Base-by-base conservation (phyloP, 2,797 vertebrate genomes). In the Parauchenoglanis punctatus region DNA sequence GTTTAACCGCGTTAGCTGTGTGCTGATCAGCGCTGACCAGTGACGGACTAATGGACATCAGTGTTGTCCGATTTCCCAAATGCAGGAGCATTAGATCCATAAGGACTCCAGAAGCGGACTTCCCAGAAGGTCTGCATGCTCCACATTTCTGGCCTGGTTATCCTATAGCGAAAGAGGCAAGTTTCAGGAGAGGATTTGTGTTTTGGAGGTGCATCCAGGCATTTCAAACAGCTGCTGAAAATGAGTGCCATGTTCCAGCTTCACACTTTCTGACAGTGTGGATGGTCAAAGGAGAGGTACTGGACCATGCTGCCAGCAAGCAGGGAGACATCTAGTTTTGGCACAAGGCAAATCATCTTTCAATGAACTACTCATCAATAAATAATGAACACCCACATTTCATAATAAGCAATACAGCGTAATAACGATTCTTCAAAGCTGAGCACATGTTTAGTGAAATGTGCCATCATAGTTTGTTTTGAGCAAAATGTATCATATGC, bases 381-480 rank as follows among this genome's bases (percentile, higher is more conserved):
- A 88, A 61, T 46, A 49, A 85, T 4, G 46, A 72, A 61, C 82
- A n/a, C 18, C 56, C 7, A 83, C 85, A 81, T 89, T 84, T 87
- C 87, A 93, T 90, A 81, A 91, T 68, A 90, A 93, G 91, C 91
- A 94, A 94, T 94, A 93, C 90, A 65, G 59, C 75, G 59, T 86
- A 67, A 88, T 85, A 82, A 85, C 56, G 58, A 84, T 73, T 83
- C 81, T 78, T 40, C 80, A 56, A 81, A 68, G 65, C 76, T 77
- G 52, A 86, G 85, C 85, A 80, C 65, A 77, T 25, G 2, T 83
- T 75, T 83, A 61, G 87, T n/a, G 25, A 84, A 35, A 70, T 54
- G 76, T 61, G 15, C 40, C 54, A 46, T 44, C 59, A 54, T 52
- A 75, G 46, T 49, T 46, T 18, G 70, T 77, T 85, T 86, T 11